Evolutionary conservation across 2,113 vertebrate species (phyloP).

Genomic region (Epinephelus fuscoguttatus): DNA sequence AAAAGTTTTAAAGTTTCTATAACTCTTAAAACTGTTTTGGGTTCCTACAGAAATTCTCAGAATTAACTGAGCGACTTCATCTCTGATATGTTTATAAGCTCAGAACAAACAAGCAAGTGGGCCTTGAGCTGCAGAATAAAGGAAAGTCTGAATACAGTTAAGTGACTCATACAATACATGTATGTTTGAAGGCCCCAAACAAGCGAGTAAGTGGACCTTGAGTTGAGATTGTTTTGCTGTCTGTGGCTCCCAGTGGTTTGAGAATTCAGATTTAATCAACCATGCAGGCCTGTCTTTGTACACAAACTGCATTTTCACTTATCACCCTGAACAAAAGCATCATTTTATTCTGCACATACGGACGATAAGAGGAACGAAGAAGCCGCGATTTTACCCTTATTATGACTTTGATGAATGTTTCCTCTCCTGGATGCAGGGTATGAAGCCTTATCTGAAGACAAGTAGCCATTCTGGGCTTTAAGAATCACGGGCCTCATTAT

Average conservation of each 20-base stretch:
- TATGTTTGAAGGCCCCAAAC: background rate
- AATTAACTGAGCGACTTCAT: background rate
- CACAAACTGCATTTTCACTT: slow-evolving; percentile 17
- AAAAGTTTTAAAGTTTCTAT: background rate
- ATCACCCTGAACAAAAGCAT: slow-evolving; percentile 6
- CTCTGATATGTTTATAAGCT: background rate
- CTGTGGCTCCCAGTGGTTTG: background rate
- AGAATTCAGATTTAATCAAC: slow-evolving; percentile 10
- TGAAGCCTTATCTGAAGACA: background rate
- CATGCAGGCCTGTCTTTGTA: background rate
- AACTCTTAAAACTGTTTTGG: background rate
- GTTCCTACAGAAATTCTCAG: background rate
- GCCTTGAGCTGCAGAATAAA: background rate
- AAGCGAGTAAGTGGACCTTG: background rate
- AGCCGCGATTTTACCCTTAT: background rate
- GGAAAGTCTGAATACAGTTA: background rate
- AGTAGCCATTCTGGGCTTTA: background rate
- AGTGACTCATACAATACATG: background rate
- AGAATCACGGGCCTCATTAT: no score
- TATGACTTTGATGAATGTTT: background rate
- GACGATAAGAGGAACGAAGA: slow-evolving; percentile 5
- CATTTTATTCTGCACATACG: background rate
- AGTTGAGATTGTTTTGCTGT: background rate
- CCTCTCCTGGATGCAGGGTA: background rate
- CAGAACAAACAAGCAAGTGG: background rate